A percentile compares a stretch with the other conserved stretches of the same genome.
Conservation (phyloP, 1,140 invertebrate genomes). For the Saccostrea echinata region DNA sequence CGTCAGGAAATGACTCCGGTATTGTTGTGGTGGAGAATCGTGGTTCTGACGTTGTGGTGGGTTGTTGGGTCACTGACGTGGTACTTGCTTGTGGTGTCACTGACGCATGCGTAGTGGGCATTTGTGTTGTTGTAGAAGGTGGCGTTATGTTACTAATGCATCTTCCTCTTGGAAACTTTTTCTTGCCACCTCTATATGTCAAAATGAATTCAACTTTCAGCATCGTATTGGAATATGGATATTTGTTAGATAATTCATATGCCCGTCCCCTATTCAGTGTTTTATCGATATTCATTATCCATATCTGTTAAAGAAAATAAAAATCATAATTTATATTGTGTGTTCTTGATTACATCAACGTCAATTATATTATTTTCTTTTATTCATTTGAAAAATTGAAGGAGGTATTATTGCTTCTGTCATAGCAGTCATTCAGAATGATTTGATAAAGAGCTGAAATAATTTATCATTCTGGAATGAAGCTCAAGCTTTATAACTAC, state of each 20-base stretch:
- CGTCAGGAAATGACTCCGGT: not conserved
- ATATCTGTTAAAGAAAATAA: not conserved
- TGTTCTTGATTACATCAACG: not conserved
- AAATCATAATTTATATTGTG: not conserved
- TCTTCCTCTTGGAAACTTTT: not conserved
- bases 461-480: too few species aligned
- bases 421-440: too few species aligned
- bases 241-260: not conserved
- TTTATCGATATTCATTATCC: not conserved
- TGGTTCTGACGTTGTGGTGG: not conserved
- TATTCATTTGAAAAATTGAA: too few species aligned
- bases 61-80: not conserved
- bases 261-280: not conserved
- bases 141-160: not conserved
- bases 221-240: not conserved
- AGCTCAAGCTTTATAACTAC: too few species aligned
- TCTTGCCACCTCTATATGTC: not conserved
- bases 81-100: not conserved
- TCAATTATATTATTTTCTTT: too few species aligned
- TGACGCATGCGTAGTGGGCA: not conserved
- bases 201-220: constrained; percentile 9
- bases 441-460: too few species aligned
- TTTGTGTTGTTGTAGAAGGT: not conserved
- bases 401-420: too few species aligned
- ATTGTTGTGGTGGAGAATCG: not conserved